These are phyloP conservation scores for Axea sp. DNA, from an alignment of 2,888 invertebrate genomes.

Conservation along the genomic window DNA sequence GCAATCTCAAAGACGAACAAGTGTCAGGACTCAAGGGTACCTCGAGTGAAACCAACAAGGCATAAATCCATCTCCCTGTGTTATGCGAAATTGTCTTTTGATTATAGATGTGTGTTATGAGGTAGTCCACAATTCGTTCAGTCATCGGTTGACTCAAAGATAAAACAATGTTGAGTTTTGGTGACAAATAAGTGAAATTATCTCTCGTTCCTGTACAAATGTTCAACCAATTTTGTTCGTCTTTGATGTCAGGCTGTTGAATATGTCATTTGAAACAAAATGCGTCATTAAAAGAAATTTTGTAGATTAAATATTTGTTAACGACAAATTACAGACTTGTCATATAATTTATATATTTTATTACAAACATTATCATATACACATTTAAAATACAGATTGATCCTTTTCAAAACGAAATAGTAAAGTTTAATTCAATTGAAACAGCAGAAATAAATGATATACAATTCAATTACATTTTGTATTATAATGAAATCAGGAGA, in stretches of 20 bases:
- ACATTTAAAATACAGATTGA: too few relatives aligned
- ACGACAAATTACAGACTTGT: too few relatives aligned
- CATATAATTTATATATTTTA: too few relatives aligned
- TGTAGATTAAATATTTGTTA: too few relatives aligned
- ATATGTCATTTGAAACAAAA: too few relatives aligned
- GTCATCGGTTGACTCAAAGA: constrained; percentile 80
- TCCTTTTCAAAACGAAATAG: too few relatives aligned
- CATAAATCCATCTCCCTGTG: constrained; percentile 86
- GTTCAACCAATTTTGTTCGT: constrained; percentile 79
- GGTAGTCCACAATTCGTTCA: constrained; percentile 80
- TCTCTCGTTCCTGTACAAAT: constrained; percentile 77
- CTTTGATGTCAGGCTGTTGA: constrained; percentile 77
- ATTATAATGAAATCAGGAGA: too few relatives aligned
- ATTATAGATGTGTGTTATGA: constrained; percentile 78
- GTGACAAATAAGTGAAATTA: constrained; percentile 50
- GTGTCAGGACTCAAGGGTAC: constrained; percentile 85
- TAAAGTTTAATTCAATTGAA: too few relatives aligned
- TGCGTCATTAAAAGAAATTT: too few relatives aligned
- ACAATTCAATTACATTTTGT: too few relatives aligned
- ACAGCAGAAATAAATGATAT: too few relatives aligned
- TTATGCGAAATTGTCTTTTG: constrained; percentile 73
- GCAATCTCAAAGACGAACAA: constrained; percentile 83
- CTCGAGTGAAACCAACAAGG: constrained; percentile 83
- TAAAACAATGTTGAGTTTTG: constrained; percentile 75
- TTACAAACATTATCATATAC: too few relatives aligned